Evolutionary conservation across 2,888 invertebrate genomes (phyloP).

Genomic region (Baccha elongata): DNA sequence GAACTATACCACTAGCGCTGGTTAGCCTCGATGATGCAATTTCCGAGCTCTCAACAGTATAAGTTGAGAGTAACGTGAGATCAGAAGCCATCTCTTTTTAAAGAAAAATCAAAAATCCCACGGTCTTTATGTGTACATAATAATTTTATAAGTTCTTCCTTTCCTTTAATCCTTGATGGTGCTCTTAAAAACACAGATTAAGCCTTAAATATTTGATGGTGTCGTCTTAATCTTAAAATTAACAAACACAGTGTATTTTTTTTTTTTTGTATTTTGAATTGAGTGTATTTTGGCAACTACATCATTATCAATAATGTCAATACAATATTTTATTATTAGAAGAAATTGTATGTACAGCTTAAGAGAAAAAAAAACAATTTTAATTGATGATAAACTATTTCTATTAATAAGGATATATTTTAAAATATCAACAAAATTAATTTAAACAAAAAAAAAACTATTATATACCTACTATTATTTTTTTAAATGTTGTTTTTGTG

Average conservation of each 20-base stretch:
- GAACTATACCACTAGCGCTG: constrained; percentile 47
- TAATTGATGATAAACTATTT: neutral
- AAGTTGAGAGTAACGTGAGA: constrained; percentile 68
- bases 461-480: constrained; percentile 52
- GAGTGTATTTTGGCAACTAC: constrained; percentile 3
- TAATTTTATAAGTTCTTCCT: constrained; percentile 19
- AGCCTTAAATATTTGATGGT: constrained; percentile 1
- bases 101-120: constrained; percentile 22
- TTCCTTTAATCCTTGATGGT: constrained; percentile 54
- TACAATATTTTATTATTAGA: constrained; percentile 3
- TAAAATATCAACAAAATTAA: constrained; percentile 42
- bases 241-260: constrained; percentile 29
- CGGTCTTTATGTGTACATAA: constrained; percentile 60
- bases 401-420: constrained; percentile 2
- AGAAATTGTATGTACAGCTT: constrained; percentile 60
- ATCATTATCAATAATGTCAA: constrained; percentile 16
- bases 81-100: constrained; percentile 44
- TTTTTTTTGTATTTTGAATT: constrained; percentile 6
- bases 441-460: constrained; percentile 19
- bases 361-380: constrained; percentile 10
- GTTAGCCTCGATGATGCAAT: constrained; percentile 58
- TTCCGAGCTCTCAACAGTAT: constrained; percentile 64
- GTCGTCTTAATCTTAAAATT: neutral
- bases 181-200: constrained; percentile 50
- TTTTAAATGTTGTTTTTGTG: constrained; percentile 69